Evolutionary conservation across 2,888 invertebrate genomes (phyloP), one percentile per base, ranked within the genome.

Genomic region (Drosophila melanocephala): DNA sequence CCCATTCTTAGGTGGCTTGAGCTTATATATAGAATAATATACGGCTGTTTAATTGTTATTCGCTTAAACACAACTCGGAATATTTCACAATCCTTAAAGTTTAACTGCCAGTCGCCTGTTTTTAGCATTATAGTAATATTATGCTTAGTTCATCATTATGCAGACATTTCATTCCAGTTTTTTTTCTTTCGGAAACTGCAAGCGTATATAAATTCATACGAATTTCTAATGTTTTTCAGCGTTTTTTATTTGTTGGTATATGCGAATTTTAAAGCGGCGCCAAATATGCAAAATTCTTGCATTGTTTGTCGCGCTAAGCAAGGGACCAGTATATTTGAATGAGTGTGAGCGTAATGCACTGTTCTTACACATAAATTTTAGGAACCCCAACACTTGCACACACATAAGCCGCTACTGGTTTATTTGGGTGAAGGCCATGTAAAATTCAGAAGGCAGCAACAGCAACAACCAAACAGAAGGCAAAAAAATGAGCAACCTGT

Each of bases 401-500:
- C 55, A 69, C 70, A 72, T 64, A 67, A 64, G 63, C 72, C 50
- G 66, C 59, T 66, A 70, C 72, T 71, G 73, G 69, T 75, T 75
- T 89, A 87, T 87, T 87, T 89, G 78, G 86, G 86, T 87, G 89
- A 87, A 87, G 86, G 86, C 86, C 86, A 67, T 56, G 53, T 59
- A 42, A 51, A 72, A 58, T 65, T 69, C 64, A 72, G 75, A 69
- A 67, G 74, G 71, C 70, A 57, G 58, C 73, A 72, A 44, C 65
- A 67, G 71, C 72, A 51, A 44, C 44, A 65, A 69, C 68, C 44
- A 53, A 59, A 52, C 60, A 51, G 72, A 30, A 33, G 55, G 47
- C 44, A 62, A 62, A 72, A 53, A 69, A 57, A 60, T 42, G 22
- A 71, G 35, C 35, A 63, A 26, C 55, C 47, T 47, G 53, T 56